These are phyloP conservation scores for Lepidurus apus DNA, from an alignment of 1,140 invertebrate species.

Conservation along the genomic window DNA sequence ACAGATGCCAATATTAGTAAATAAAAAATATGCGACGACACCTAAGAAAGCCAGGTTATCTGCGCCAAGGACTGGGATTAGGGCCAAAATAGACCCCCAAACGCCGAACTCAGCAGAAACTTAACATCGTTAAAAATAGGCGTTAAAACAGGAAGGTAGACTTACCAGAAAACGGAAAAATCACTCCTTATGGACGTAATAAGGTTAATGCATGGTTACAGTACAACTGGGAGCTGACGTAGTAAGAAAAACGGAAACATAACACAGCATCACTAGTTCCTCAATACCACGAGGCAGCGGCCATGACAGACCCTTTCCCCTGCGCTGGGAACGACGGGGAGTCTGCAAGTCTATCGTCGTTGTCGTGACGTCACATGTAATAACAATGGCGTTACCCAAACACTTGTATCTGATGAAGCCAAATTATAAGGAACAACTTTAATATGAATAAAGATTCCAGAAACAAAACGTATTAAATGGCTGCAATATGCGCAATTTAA, in stretches of 20 bases:
- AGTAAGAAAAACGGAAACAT: background rate
- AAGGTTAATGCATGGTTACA: background rate
- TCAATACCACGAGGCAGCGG: slow-evolving; percentile 17
- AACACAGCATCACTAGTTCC: background rate
- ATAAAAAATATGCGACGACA: no score
- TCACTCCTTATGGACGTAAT: background rate
- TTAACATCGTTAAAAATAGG: background rate
- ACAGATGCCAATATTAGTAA: no score
- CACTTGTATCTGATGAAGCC: no score
- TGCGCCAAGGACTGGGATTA: background rate
- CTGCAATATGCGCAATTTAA: no score
- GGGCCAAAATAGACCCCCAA: background rate
- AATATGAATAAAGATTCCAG: no score
- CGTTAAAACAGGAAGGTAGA: background rate
- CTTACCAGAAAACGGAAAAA: slow-evolving; percentile 8
- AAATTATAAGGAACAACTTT: no score
- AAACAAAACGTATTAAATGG: no score
- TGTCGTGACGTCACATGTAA: background rate
- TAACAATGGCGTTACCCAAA: no score
- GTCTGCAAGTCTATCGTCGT: background rate
- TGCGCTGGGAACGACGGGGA: background rate
- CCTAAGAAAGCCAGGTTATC: background rate
- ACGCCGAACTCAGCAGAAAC: background rate
- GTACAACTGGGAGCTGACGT: background rate
- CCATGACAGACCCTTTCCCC: background rate